Conservation (phyloP, 2,797 vertebrate species). For the Crocidura indochinensis region DNA sequence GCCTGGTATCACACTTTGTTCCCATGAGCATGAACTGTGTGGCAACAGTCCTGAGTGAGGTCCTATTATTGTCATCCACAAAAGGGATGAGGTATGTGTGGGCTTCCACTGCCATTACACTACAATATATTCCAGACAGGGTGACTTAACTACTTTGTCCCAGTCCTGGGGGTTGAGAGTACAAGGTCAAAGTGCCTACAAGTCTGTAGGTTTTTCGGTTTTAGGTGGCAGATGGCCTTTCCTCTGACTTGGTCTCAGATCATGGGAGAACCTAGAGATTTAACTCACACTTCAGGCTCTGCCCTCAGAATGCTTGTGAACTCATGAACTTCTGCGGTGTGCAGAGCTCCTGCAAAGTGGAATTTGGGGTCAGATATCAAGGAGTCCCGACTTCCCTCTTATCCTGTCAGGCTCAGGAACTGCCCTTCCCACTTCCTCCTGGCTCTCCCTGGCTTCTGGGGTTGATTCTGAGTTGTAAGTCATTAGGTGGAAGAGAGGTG, state of each 20-base stretch:
- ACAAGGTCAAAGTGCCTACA: too few relatives aligned
- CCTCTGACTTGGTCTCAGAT: not conserved
- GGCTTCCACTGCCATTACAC: too few relatives aligned
- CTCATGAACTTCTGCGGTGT: not conserved
- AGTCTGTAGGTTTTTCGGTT: too few relatives aligned
- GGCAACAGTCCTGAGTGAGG: not conserved
- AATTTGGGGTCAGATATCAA: conserved; percentile 43
- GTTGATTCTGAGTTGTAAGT: conserved; percentile 85
- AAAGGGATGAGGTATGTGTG: not conserved
- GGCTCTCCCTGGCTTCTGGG: conserved; percentile 43
- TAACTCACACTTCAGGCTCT: not conserved
- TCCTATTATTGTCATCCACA: not conserved
- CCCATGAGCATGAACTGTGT: not conserved
- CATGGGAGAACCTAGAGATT: not conserved
- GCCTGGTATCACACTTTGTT: not conserved
- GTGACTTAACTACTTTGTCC: not conserved
- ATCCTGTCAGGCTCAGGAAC: not conserved
- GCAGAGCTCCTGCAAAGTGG: not conserved
- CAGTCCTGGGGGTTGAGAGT: not conserved
- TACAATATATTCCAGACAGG: not conserved
- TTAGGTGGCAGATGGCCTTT: not conserved
- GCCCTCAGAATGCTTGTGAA: not conserved
- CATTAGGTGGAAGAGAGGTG: conserved; percentile 83
- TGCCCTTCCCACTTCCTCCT: conserved; percentile 26
- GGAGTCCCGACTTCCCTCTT: conserved; percentile 27